These are phyloP conservation scores for Drosophila equinoxialis DNA, from an alignment of 1,140 invertebrate genomes.

Conservation along the genomic window DNA sequence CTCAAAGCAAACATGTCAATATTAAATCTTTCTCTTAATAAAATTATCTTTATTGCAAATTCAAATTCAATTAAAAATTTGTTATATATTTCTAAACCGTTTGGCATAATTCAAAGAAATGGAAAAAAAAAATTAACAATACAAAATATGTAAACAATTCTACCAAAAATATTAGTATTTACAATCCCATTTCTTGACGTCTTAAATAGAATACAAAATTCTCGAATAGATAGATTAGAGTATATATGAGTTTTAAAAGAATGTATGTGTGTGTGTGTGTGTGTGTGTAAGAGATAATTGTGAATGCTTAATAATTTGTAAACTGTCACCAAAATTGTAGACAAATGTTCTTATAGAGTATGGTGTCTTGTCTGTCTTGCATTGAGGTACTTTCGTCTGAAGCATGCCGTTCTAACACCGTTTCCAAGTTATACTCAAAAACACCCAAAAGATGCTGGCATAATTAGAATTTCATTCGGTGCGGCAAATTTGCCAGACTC, in stretches of 20 bases:
- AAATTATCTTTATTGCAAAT: too few relatives aligned
- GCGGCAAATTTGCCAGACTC: slow-evolving; percentile 76
- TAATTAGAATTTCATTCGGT: slow-evolving; percentile 31
- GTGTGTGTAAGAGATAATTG: neutral
- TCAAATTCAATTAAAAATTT: too few relatives aligned
- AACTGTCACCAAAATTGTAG: neutral
- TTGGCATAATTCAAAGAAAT: neutral
- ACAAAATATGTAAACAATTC: neutral
- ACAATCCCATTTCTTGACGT: neutral
- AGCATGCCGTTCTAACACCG: slow-evolving; percentile 75
- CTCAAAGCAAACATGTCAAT: too few relatives aligned
- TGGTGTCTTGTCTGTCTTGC: slow-evolving; percentile 64
- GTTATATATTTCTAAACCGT: neutral
- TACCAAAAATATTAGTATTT: slow-evolving; percentile 1
- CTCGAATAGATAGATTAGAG: neutral
- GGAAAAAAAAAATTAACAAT: neutral
- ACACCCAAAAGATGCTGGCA: slow-evolving; percentile 6
- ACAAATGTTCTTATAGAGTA: slow-evolving; percentile 7
- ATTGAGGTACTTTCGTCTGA: slow-evolving; percentile 81
- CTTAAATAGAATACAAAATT: neutral
- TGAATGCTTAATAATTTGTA: neutral
- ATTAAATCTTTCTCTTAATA: too few relatives aligned
- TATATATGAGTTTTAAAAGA: neutral
- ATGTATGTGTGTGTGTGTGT: neutral
- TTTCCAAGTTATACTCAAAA: slow-evolving; percentile 11